These are phyloP conservation scores for Lontra canadensis DNA, from an alignment of 2,113 vertebrate species.

Conservation along the genomic window DNA sequence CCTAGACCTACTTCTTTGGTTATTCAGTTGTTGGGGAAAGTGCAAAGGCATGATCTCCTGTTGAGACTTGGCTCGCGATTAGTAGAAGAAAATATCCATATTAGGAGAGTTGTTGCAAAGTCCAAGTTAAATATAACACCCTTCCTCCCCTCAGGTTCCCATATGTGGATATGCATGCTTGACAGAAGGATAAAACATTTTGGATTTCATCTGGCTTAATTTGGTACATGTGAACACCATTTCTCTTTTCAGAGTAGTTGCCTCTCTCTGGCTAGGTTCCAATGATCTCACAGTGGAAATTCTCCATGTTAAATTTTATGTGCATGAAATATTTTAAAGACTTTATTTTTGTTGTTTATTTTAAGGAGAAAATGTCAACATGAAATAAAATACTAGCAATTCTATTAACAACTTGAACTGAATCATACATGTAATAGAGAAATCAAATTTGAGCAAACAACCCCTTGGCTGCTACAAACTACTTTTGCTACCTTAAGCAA, in stretches of 20 bases:
- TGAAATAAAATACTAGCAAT: slow-evolving; percentile 32
- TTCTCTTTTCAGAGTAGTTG: slow-evolving; percentile 25
- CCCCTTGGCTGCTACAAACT: neutral
- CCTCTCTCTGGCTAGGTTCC: neutral
- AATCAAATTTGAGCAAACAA: neutral
- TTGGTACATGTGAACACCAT: slow-evolving; percentile 4
- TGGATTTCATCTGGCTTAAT: slow-evolving; percentile 50
- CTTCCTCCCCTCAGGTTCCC: slow-evolving; percentile 28
- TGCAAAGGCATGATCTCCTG: slow-evolving; percentile 49
- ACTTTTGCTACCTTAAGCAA: neutral
- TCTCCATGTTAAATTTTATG: slow-evolving; percentile 48
- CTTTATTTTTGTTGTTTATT: slow-evolving; percentile 17
- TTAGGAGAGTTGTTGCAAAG: slow-evolving; percentile 47
- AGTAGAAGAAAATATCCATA: slow-evolving; percentile 66
- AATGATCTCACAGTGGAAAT: slow-evolving; percentile 54
- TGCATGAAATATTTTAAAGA: slow-evolving; percentile 58
- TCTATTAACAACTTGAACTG: slow-evolving; percentile 43
- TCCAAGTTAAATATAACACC: slow-evolving; percentile 65
- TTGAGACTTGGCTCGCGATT: slow-evolving; percentile 52
- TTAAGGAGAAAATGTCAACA: slow-evolving; percentile 18
- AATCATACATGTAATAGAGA: neutral
- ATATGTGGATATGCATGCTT: slow-evolving; percentile 37
- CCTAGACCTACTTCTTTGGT: slow-evolving; percentile 29
- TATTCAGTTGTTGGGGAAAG: slow-evolving; percentile 45
- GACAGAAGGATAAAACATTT: slow-evolving; percentile 56